Base-by-base conservation (phyloP, 2,797 vertebrate species). In the Myotis findleyi region DNA sequence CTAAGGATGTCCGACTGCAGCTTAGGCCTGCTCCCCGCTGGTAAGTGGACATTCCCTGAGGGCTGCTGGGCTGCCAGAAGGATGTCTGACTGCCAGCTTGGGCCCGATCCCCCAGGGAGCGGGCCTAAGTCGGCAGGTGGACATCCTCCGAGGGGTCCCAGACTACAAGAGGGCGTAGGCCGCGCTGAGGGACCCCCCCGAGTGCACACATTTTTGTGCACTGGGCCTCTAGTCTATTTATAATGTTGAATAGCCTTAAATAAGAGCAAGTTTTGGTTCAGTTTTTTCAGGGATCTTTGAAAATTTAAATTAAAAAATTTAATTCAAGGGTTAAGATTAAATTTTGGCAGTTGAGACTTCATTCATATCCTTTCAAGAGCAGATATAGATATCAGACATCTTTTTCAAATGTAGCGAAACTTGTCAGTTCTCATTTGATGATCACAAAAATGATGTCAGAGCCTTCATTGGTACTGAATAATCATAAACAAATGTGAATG, bases 331-430 rank as follows among this genome's bases (percentile, higher is more conserved):
- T 72, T 92, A 44, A 92, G 75, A 53, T 38, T 76, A 64, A 47
- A 77, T 72, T 94, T 93, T 89, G 38, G 69, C 21, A 72, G n/a
- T 66, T 84, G 59, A 88, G 79, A 55, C 76, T 91, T 75, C 20
- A 66, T 88, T 68, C 8, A 25, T 88, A 18, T n/a, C 9, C 20
- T 91, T 76, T 55, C 0, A 38, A 55, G 33, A 69, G 3, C 25
- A 94, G 59, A 57, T 0, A 21, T 53, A 55, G 44, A 7, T 64
- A 73, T 11, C 33, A 85, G 69, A 82, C 82, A 64, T 49, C 5
- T 53, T 73, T 72, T 79, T 89, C 36, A 91, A 68, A 49, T 82
- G 85, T 38, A 33, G 16, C 23, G 55, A 82, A 84, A 96, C 18
- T 53, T 64, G 23, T 25, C 30, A 68, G 14, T 68, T 93, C 21